A percentile compares a stretch with the other conserved stretches of the same genome.
phyloP scores from a whole-genome alignment of 2,113 vertebrate genomes.

The Fregata magnificens region DNA sequence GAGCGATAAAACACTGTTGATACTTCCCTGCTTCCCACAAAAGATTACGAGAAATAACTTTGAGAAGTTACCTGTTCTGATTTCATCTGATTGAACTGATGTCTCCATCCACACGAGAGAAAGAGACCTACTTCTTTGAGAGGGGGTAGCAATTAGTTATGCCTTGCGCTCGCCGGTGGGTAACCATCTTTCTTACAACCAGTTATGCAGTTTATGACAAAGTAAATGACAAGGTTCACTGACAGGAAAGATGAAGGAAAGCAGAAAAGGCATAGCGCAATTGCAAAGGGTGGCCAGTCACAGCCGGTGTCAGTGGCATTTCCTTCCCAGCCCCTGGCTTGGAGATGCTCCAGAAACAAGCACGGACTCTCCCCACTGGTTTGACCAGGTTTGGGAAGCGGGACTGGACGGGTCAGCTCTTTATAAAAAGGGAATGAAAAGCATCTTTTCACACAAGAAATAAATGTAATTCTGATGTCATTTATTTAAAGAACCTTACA shows the following conservation, averaged over 20 bases:
- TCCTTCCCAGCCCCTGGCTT: accelerated
- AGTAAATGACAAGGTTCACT: not conserved
- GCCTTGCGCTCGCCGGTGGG: accelerated
- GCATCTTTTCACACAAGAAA: not conserved
- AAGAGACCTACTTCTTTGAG: not conserved
- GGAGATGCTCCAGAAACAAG: not conserved
- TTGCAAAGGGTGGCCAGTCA: not conserved
- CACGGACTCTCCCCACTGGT: accelerated
- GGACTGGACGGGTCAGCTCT: not conserved
- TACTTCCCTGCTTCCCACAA: not conserved
- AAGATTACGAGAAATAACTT: not conserved
- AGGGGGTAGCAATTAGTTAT: not conserved
- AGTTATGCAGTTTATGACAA: not conserved
- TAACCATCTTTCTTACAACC: not conserved
- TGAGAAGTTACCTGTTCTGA: not conserved
- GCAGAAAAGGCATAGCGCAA: not conserved
- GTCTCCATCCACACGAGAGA: accelerated
- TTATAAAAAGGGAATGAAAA: not conserved
- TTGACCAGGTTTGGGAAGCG: not conserved
- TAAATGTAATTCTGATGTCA: not conserved
- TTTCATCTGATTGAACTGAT: not conserved
- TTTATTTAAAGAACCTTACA: not conserved
- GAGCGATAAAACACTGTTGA: not conserved
- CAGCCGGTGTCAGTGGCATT: not conserved
- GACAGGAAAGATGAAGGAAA: not conserved